Evolutionary conservation across 2,113 vertebrate species (phyloP).

Genomic region (Leptobrachium leishanense): DNA sequence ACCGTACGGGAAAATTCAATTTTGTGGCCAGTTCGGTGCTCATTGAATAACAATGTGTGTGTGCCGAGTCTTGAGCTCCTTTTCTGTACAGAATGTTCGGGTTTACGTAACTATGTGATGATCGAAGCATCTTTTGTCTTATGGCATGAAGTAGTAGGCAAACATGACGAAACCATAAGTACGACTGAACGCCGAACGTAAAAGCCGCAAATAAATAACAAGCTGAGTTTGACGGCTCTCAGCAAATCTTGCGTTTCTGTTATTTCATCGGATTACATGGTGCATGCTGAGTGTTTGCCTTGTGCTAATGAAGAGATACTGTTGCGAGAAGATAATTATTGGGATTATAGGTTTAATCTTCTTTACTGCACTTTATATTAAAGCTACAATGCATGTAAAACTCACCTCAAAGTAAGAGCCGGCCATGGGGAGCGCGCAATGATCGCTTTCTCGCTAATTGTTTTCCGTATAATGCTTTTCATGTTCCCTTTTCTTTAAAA

Average conservation of each 20-base stretch:
- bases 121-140: too few relatives aligned
- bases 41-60: too few relatives aligned
- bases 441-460: slow-evolving; percentile 23
- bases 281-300: slow-evolving; percentile 38
- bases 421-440: slow-evolving; percentile 13
- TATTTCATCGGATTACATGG: slow-evolving; percentile 48
- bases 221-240: slow-evolving; percentile 7
- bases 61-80: too few relatives aligned
- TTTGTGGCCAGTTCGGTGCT: too few relatives aligned
- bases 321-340: slow-evolving; percentile 46
- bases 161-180: neutral
- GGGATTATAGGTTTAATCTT: slow-evolving; percentile 48
- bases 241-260: slow-evolving; percentile 34
- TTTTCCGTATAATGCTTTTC: slow-evolving; percentile 7
- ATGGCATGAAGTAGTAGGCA: neutral
- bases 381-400: slow-evolving; percentile 40
- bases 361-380: slow-evolving; percentile 27
- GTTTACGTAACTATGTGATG: too few relatives aligned
- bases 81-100: too few relatives aligned
- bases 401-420: slow-evolving; percentile 3
- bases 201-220: slow-evolving; percentile 2
- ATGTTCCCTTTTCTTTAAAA: neutral
- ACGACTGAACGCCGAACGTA: neutral
- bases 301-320: slow-evolving; percentile 44
- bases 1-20: too few relatives aligned